Conservation (phyloP, 2,888 invertebrate species). For the Cacoxenus indagator region DNA sequence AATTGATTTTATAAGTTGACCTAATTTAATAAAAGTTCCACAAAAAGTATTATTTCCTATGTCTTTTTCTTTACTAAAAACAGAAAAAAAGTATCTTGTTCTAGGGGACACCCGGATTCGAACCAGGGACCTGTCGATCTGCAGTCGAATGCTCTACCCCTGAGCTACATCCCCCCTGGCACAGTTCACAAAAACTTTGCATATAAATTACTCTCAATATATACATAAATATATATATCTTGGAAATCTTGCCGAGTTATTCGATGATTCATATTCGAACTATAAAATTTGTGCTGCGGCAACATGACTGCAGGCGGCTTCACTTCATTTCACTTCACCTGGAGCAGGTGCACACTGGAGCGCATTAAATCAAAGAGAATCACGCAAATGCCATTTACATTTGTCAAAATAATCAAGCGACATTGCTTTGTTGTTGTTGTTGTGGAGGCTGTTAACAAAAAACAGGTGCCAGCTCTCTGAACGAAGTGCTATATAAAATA, state of each 20-base stretch:
- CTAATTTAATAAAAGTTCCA: background rate
- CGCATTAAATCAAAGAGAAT: conserved; percentile 36
- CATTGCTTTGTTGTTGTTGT: too few species aligned
- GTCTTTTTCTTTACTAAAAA: background rate
- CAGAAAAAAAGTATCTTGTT: background rate
- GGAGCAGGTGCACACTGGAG: background rate
- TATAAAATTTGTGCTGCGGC: background rate
- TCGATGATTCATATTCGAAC: background rate
- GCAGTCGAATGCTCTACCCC: conserved; percentile 61
- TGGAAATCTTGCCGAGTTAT: background rate
- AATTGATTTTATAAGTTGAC: background rate
- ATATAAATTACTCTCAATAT: background rate
- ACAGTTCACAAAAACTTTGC: background rate
- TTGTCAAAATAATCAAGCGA: conserved; percentile 56
- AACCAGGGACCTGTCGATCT: conserved; percentile 51
- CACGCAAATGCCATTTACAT: conserved; percentile 46
- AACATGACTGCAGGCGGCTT: too few species aligned
- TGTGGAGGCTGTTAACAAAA: conserved; percentile 39
- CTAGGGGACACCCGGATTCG: too few species aligned
- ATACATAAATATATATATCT: background rate
- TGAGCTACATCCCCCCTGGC: conserved; percentile 50
- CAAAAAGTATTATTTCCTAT: too few species aligned
- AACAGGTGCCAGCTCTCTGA: conserved; percentile 30
- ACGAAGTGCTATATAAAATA: conserved; percentile 37
- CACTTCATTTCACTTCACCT: background rate